These are phyloP conservation scores for Teleiodes luculella DNA, from an alignment of 2,888 invertebrate species.

Conservation along the genomic window DNA sequence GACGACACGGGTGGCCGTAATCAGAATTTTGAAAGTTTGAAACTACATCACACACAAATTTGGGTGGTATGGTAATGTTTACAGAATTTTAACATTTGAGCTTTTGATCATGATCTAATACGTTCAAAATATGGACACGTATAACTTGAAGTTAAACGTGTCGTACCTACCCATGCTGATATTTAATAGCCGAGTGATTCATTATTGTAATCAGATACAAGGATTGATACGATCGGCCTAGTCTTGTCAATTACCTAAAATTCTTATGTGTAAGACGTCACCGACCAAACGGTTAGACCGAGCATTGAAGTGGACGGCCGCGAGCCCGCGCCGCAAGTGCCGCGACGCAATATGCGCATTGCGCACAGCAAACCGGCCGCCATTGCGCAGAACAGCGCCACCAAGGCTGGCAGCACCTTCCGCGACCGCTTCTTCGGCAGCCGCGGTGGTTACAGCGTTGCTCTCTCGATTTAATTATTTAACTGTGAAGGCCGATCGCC, in stretches of 20 bases:
- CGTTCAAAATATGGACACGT: too few species aligned
- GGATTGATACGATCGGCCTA: slow-evolving; percentile 9
- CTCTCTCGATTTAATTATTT: slow-evolving; percentile 74
- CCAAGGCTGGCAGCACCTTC: slow-evolving; percentile 72
- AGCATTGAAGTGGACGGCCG: slow-evolving; percentile 52
- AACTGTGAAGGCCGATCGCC: slow-evolving; percentile 76
- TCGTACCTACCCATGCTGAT: not conserved
- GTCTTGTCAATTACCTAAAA: slow-evolving; percentile 19
- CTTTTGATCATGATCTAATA: too few species aligned
- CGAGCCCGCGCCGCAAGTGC: slow-evolving; percentile 36
- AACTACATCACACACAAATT: not conserved
- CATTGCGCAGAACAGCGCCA: slow-evolving; percentile 75
- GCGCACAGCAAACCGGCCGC: slow-evolving; percentile 69
- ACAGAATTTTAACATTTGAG: too few species aligned
- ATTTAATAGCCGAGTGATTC: not conserved
- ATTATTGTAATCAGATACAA: slow-evolving; percentile 13
- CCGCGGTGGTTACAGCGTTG: slow-evolving; percentile 46
- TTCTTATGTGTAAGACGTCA: slow-evolving; percentile 37
- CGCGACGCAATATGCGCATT: slow-evolving; percentile 46
- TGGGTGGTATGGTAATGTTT: too few species aligned
- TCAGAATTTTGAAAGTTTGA: too few species aligned
- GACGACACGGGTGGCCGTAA: too few species aligned
- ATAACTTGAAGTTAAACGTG: too few species aligned
- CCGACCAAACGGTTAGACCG: slow-evolving; percentile 46
- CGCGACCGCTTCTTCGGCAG: slow-evolving; percentile 68